Percentiles rank a stretch among this genome's conserved stretches.
These are phyloP conservation scores for Piaya cayana DNA, from an alignment of 2,113 vertebrate genomes.

Conservation along the genomic window DNA sequence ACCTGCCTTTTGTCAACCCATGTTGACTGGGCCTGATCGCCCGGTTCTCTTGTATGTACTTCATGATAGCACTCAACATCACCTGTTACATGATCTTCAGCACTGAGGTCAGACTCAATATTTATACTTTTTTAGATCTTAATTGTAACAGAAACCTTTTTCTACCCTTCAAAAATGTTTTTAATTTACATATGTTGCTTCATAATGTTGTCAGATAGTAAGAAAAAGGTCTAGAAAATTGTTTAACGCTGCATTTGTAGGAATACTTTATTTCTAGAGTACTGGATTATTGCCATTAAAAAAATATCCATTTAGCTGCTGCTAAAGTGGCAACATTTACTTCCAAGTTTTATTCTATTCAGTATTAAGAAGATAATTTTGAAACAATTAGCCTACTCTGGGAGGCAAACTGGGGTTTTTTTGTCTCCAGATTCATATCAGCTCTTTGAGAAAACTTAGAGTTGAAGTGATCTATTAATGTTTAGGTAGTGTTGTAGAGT, in stretches of 20 bases:
- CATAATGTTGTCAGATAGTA: background rate
- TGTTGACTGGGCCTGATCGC: too few relatives aligned
- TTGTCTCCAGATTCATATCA: background rate
- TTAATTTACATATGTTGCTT: background rate
- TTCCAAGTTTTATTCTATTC: background rate
- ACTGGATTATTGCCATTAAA: background rate
- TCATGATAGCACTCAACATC: too few relatives aligned
- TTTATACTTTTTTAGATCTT: background rate
- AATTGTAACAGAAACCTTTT: background rate
- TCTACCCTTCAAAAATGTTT: background rate
- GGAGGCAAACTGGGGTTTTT: too few relatives aligned
- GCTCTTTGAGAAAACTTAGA: background rate
- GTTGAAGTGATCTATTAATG: background rate
- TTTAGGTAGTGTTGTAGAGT: background rate
- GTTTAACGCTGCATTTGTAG: background rate
- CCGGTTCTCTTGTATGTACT: too few relatives aligned
- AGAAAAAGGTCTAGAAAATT: background rate
- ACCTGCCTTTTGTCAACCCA: too few relatives aligned
- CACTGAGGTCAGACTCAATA: background rate
- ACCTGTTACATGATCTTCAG: too few relatives aligned
- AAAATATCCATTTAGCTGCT: background rate
- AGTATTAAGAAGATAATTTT: background rate
- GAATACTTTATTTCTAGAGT: background rate
- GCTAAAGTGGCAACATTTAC: background rate
- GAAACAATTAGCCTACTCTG: background rate